These are phyloP conservation scores for Leptobrachium leishanense DNA, from an alignment of 2,113 vertebrate genomes.

Conservation along the genomic window DNA sequence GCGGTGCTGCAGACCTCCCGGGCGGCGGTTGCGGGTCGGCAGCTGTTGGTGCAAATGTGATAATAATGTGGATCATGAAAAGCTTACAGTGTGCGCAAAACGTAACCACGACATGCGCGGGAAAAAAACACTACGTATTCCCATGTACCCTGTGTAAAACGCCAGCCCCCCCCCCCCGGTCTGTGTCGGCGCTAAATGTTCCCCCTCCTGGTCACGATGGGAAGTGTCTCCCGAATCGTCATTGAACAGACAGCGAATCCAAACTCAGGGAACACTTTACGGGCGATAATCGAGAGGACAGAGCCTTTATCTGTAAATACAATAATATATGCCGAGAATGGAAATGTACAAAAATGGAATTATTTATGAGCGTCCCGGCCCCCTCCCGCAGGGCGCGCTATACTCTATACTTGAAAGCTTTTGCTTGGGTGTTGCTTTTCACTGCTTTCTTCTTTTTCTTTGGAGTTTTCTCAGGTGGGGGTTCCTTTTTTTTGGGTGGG, in stretches of 20 bases:
- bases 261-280: constrained; percentile 98
- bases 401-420: constrained; percentile 86
- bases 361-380: constrained; percentile 95
- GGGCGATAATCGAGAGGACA: constrained; percentile 85
- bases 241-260: constrained; percentile 70
- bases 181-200: constrained; percentile 43
- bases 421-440: constrained; percentile 70
- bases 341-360: constrained; percentile 97
- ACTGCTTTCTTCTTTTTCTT: constrained; percentile 64
- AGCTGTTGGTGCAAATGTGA: too few species aligned
- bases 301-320: constrained; percentile 99
- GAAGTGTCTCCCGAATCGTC: constrained; percentile 56
- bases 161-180: too few species aligned
- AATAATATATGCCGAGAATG: constrained; percentile 93
- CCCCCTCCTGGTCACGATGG: constrained; percentile 49
- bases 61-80: too few species aligned
- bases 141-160: too few species aligned
- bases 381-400: constrained; percentile 61
- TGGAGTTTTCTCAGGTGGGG: constrained; percentile 88
- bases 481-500: neutral
- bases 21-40: too few species aligned
- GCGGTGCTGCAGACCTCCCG: too few species aligned
- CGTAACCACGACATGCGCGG: too few species aligned
- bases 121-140: too few species aligned
- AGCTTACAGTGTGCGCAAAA: too few species aligned